Base-by-base conservation (phyloP, 1,140 invertebrate genomes). In the Drosophila oshimai region DNA sequence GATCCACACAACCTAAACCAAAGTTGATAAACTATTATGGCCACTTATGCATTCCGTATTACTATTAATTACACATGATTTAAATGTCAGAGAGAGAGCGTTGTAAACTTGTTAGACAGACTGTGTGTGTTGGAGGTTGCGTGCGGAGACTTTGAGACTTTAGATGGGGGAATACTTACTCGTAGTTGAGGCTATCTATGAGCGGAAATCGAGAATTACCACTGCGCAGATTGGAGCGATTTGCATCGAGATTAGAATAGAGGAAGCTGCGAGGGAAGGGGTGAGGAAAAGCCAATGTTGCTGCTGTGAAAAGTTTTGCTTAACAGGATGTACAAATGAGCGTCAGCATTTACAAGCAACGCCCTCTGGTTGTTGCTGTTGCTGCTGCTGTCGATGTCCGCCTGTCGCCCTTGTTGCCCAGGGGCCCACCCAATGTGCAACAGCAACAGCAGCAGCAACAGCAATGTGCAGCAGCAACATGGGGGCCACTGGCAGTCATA, bases 191-290 rank as follows among this genome's bases (percentile, higher is more conserved):
- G 61, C 57, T 89, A 89, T 89, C 86, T 89, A 60, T 64, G 65
- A 79, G 41, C 87, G 86, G 86, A 89, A 89, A 89, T 89, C 86
- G 87, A 89, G 89, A 89, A 89, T 89, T 89, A 89, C 87, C 65
- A 87, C 57, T 62, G 77, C 70, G 57, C 86, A 77, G 86, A 89
- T 89, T 86, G 64, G 53, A 86, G 74, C 83, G 69, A 87, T 87
- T 87, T 87, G 69, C 81, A 88, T 87, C 24, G 74, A 81, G 81
- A 86, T 86, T 86, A 86, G 67, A 67, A 20, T 29, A 64, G 65
- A 86, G 80, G 80, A 86, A 75, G 75, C 80, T 86, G 80, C 46
- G 51, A 47, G 74, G 53, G 34, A n/a, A 12, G 24, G 0, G 6
- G 3, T 22, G 31, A 9, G n/a, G 20, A 4, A 15, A 20, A n/a